Evolutionary conservation across 2,797 vertebrate genomes (phyloP).

Genomic region (Gadopsis bispinosus): DNA sequence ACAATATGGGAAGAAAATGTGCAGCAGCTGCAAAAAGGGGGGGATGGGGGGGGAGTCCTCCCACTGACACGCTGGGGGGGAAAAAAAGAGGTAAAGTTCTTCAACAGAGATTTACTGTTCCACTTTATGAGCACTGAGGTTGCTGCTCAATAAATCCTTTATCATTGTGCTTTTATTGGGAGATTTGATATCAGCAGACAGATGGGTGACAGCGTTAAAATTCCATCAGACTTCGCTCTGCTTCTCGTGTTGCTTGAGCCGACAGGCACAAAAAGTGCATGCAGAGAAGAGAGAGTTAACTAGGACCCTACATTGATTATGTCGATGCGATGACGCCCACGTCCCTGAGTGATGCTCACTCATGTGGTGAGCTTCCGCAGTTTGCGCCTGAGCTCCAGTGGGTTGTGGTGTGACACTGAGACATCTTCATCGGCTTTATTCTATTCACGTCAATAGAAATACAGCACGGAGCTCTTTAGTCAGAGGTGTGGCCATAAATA

Average conservation of each 20-base stretch:
- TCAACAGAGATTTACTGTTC: constrained; percentile 73
- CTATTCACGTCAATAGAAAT: constrained; percentile 35
- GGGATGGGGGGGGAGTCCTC: constrained; percentile 66
- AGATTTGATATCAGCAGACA: constrained; percentile 68
- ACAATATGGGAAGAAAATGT: constrained; percentile 82
- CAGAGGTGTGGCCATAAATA: constrained; percentile 41
- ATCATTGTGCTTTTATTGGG: constrained; percentile 69
- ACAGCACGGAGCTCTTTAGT: constrained; percentile 9
- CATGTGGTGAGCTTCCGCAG: constrained; percentile 40
- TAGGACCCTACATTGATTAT: constrained; percentile 31
- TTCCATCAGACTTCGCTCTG: constrained; percentile 35
- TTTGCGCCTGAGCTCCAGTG: constrained; percentile 13
- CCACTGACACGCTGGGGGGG: constrained; percentile 57
- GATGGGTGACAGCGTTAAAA: constrained; percentile 45
- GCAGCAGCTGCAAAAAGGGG: constrained; percentile 86
- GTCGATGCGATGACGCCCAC: constrained; percentile 15
- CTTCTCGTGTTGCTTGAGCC: constrained; percentile 27
- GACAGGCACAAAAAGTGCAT: background rate
- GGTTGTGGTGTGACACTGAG: constrained; percentile 26
- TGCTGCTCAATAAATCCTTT: constrained; percentile 77
- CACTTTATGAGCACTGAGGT: constrained; percentile 66
- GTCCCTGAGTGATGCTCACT: constrained; percentile 34
- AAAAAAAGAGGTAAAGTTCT: constrained; percentile 66
- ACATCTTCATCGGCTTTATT: constrained; percentile 38
- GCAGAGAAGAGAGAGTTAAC: background rate